Evolutionary conservation across 2,888 invertebrate species (phyloP).

Genomic region (Trissolcus brochymenae): DNA sequence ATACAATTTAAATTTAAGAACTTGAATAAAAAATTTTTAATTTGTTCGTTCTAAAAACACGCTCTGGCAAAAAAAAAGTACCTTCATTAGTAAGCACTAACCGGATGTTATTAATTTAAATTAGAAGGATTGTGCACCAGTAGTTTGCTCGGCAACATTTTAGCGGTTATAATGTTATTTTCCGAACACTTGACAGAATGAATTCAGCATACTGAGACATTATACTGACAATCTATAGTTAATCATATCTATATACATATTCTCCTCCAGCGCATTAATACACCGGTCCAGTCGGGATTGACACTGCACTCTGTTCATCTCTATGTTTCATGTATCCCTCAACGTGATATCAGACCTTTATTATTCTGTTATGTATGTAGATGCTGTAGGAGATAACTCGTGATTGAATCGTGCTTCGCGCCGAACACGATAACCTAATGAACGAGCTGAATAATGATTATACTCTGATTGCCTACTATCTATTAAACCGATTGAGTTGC

Average conservation of each 20-base stretch:
- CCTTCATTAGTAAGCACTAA: neutral
- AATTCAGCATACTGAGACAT: conserved; percentile 51
- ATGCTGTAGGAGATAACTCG: conserved; percentile 70
- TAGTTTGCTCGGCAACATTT: conserved; percentile 29
- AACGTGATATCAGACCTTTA: conserved; percentile 65
- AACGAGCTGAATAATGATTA: conserved; percentile 74
- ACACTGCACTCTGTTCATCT: conserved; percentile 53
- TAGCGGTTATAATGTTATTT: conserved; percentile 39
- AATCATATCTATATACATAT: conserved; percentile 52
- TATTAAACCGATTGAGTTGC: conserved; percentile 68
- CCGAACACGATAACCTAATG: conserved; percentile 74
- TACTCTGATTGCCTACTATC: conserved; percentile 70
- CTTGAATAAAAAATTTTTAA: neutral
- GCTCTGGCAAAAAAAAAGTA: neutral
- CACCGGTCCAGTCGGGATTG: conserved; percentile 48
- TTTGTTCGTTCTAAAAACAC: neutral
- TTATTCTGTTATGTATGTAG: conserved; percentile 70
- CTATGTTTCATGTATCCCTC: conserved; percentile 59
- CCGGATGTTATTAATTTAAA: conserved; percentile 2
- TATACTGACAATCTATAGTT: conserved; percentile 52
- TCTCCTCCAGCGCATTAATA: conserved; percentile 47
- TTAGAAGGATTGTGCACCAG: neutral
- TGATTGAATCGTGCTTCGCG: conserved; percentile 72
- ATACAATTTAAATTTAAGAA: neutral
- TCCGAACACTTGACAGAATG: conserved; percentile 40